Evolutionary conservation across 35 echinoderm and acorn worm genomes (phyloP), one percentile per base, ranked within the genome.

Genomic region (Apostichopus japonicus): DNA sequence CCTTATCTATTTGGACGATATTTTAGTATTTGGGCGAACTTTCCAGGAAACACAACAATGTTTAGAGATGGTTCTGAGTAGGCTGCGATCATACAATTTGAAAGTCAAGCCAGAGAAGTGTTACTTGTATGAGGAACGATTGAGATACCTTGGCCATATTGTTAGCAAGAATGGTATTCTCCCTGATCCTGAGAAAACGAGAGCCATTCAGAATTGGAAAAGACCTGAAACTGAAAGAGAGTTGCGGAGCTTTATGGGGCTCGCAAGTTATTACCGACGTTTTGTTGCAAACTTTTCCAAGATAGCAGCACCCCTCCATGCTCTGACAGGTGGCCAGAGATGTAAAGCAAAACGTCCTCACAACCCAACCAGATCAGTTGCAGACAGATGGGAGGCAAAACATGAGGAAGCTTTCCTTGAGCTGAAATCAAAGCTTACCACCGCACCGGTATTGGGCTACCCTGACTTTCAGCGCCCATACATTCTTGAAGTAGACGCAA

Each of bases 301-400:
- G 27, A 87, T 98, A 77, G 94, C 94, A 55, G 92, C 59, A 55
- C 96, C 96, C 4, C 75, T 98, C 13, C 96, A 98, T 77, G 57
- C 77, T 4, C 71, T 97, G 10, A 54, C 94, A 13, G 91, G 90
- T 53, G 61, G 55, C 15, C 19, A 55, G 54, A 44, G 2, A 44
- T 44, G 33, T 44, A 44, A 44, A 44, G 33, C 33, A 44, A 94
- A 90, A 10, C 89, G 87, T 11, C 91, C 91, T 61, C 87, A 90
- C 4, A 14, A 25, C 13, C 83, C 91, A 21, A 72, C 55, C 1
- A 44, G 56, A 23, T 67, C 94, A 15, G 84, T 86, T 7, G 27
- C 90, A 54, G 25, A 91, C 91, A 10, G 86, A 94, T 53, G 95
- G 22, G 96, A 97, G 54, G 77, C 62, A 17, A 86, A 97, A 75